Base-by-base conservation (phyloP, 2,888 invertebrate genomes). In the Disparrhopalites patrizii region DNA sequence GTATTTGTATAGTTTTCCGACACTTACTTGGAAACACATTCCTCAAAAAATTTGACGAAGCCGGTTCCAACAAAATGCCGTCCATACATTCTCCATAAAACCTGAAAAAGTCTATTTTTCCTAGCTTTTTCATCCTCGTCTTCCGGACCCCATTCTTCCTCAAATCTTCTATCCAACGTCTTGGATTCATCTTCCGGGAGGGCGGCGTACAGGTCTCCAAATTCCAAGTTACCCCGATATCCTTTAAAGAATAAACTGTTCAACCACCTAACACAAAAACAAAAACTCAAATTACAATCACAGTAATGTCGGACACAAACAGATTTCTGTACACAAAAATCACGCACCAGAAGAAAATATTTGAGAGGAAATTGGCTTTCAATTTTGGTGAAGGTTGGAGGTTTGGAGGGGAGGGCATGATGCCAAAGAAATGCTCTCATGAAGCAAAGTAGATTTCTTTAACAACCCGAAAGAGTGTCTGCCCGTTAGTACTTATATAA, bases 231-330 rank as follows among this genome's bases (percentile, higher is more conserved):
- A 75, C 89, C 86, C 65, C 82, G 83, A 75, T 86, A 86, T 0
- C 92, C 93, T 77, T 85, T 85, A 74, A 84, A 85, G 79, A 91
- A 92, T 76, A 89, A 80, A 5, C 86, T 87, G 76, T 89, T 81
- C 63, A 90, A 87, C 86, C 91, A 93, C 79, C 88, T 88, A 77
- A 85, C 87, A 52, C 84, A 78, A 33, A 87, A 78, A 52, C n/a
- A 31, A 33, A 68, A 23, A 61, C 36, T 4, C 31, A 40, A 55
- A 54, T 30, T 33, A 25, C 27, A 58, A 52, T 36, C n/a, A 20
- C n/a, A 18, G 30, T 8, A 31, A 33, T n/a, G 8, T 10, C 28
- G 23, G 10, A 18, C 10, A 27, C 13, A 18, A 50, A 7, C 47
- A 7, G 23, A 27, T 61, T 50, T 30, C 10, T 15, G 15, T 40